phyloP scores from a whole-genome alignment of 35 echinoderm and acorn worm genomes.

The Chiridota heheva region DNA sequence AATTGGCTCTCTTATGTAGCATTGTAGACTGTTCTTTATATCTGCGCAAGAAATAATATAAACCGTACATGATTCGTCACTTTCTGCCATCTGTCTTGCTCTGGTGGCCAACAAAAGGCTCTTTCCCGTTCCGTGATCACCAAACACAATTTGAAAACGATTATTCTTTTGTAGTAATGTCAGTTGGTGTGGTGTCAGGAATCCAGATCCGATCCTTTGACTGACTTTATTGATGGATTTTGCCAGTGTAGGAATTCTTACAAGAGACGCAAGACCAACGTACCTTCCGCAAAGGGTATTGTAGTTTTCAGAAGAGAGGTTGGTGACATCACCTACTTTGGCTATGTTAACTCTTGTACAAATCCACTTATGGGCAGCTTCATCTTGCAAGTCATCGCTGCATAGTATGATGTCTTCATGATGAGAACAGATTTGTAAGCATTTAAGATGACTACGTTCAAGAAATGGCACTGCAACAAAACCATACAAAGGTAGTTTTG shows the following conservation, averaged over 20 bases:
- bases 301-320: not conserved
- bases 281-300: constrained; percentile 12
- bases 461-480: constrained; percentile 12
- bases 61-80: not conserved
- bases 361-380: not conserved
- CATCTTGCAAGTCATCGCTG: not conserved
- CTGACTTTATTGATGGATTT: constrained; percentile 3
- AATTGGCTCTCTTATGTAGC: constrained; percentile 7
- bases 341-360: not conserved
- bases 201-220: not conserved
- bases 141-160: not conserved
- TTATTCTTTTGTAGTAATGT: not conserved
- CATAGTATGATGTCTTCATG: not conserved
- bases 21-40: constrained; percentile 10
- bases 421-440: not conserved
- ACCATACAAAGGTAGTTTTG: constrained; percentile 9
- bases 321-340: not conserved
- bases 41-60: constrained; percentile 19
- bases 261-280: not conserved
- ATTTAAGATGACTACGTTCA: not conserved
- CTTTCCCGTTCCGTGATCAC: constrained; percentile 40
- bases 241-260: not conserved
- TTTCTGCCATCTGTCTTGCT: constrained; percentile 1
- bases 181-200: constrained; percentile 13
- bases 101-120: constrained; percentile 23